Evolutionary conservation across 2,797 vertebrate species (phyloP), one percentile per base, ranked within the genome.

Genomic region (Sparus aurata): DNA sequence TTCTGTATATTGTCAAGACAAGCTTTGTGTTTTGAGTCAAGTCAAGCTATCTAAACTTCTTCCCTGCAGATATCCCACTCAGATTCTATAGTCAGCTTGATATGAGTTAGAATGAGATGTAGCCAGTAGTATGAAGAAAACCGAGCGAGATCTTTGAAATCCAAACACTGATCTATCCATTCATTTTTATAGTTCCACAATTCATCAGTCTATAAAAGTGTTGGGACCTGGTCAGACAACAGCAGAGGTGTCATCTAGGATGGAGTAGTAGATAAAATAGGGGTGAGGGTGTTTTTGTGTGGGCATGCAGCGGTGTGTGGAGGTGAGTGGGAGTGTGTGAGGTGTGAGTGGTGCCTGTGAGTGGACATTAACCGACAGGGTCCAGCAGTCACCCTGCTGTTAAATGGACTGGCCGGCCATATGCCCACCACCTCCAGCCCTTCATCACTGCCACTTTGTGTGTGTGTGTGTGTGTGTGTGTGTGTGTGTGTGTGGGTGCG

Each of bases 341-440:
- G 76, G 46, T 73, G 89, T 88, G 91, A 89, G 90, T 67, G 61
- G 75, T 85, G 80, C 86, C 84, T 88, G 80, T 92, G 88, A 91
- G 89, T 83, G 92, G 92, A 95, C 95, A 95, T 94, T 95, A 94
- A 95, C 94, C 93, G 93, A 95, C 94, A 95, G 94, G 95, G 93
- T 95, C 94, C 95, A 92, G 92, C 87, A 85, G 91, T 91, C 87
- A 83, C 83, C 95, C 95, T 94, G 95, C 95, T 95, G 95, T 84
- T 95, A 95, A 95, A 96, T 96, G 94, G 94, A 94, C 94, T 93
- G 92, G 89, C 92, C 91, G 73, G 93, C 95, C 95, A 96, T 95
- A 96, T 96, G 95, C 94, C 93, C 93, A 87, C 84, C 83, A 89
- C 93, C 90, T 85, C 85, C 84, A 80, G 92, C 93, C 87, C 85